Base-by-base conservation (phyloP, 2,113 vertebrate genomes). In the Microcebus jonahi region DNA sequence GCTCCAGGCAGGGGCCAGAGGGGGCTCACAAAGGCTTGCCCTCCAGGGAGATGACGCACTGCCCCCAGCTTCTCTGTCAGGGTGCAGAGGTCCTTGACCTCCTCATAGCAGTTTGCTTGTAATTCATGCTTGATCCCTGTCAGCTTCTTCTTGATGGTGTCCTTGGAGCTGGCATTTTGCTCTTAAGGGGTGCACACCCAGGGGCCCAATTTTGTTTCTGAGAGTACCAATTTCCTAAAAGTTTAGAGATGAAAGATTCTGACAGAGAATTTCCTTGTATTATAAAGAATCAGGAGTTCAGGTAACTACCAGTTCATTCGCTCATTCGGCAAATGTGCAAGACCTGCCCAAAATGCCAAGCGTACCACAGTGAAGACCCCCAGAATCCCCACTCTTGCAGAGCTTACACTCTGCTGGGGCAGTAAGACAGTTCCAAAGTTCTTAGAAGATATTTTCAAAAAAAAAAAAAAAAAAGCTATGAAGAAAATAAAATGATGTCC, bases 121-220 rank as follows among this genome's bases (percentile, higher is more conserved):
- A 99, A 99, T 97, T 99, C 99, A 2, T 99, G 99, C 98, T 99
- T 99, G 97, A 99, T 99, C 94, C 99, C 99, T 99, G 97, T 98
- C 50, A 99, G 98, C 45, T 45, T 45, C 96, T 99, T 99, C 98
- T 99, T 99, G 97, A 99, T 99, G 93, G 99, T 99, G 87, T 99
- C 99, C 99, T 99, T 99, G 97, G 99, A 99, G 98, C 99, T 99
- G 97, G 99, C 99, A 99, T 99, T 99, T 99, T 99, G 97, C 99
- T 99, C 98, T 99, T 99, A 80, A 99, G 95, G 25, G 99, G 98
- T 76, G 99, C 99, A 36, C 4, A 88, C 0, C 99, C 99, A 18
- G 99, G 99, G 75, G 99, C 99, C 99, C 99, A 61, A 10, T 63
- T 63, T 50, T 70, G 45, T 50, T 81, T 63, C 92, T 8, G 27